phyloP scores from a whole-genome alignment of 2,797 vertebrate species.

The Eulemur mongoz region DNA sequence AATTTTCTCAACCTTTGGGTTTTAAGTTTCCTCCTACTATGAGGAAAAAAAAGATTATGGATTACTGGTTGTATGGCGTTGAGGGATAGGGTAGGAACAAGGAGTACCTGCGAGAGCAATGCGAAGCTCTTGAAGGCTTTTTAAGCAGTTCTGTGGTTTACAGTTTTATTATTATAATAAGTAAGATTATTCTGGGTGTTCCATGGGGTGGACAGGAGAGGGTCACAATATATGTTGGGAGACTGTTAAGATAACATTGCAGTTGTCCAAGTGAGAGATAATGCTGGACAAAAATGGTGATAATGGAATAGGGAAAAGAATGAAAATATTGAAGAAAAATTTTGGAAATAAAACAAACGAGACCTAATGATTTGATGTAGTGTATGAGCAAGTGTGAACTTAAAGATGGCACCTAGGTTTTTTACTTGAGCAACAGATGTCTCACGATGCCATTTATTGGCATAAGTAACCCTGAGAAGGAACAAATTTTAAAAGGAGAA shows the following conservation, averaged over 20 bases:
- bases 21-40: background rate
- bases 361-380: background rate
- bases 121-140: background rate
- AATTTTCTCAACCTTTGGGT: background rate
- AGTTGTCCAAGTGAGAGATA: background rate
- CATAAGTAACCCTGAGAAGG: background rate
- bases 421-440: background rate
- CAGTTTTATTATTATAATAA: background rate
- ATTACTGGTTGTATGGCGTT: background rate
- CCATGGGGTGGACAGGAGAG: background rate
- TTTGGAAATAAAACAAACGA: background rate
- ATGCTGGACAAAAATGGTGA: background rate
- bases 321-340: background rate
- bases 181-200: background rate
- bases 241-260: background rate
- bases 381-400: background rate
- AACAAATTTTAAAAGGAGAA: background rate
- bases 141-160: background rate
- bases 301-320: background rate
- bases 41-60: background rate
- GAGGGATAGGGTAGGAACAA: background rate
- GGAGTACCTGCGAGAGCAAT: background rate
- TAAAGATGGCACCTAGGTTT: background rate
- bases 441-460: background rate
- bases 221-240: background rate